A percentile compares a stretch with the other conserved stretches of the same genome.
Conservation (phyloP, 2,888 invertebrate genomes). For the Macropis europaea region DNA sequence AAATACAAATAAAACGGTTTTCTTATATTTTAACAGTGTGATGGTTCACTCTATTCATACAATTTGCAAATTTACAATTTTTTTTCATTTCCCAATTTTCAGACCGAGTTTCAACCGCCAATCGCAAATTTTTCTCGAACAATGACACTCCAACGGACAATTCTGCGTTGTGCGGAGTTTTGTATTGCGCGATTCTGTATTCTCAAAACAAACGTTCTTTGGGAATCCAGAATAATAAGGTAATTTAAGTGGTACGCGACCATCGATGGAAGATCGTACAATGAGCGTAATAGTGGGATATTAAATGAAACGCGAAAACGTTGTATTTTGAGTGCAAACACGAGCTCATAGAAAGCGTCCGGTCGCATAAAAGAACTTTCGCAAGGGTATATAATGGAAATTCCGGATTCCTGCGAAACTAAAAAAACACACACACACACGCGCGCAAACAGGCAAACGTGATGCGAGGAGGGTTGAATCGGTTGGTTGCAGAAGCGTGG, state of each 20-base stretch:
- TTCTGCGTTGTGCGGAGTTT: too few species aligned
- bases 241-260: neutral
- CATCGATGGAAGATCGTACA: neutral
- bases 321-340: neutral
- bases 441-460: neutral
- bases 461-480: too few species aligned
- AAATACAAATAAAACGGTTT: too few species aligned
- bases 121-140: too few species aligned
- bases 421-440: slow-evolving; percentile 1
- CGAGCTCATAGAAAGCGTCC: neutral
- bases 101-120: too few species aligned
- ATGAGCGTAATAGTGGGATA: slow-evolving; percentile 19
- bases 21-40: too few species aligned
- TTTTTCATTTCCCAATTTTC: too few species aligned
- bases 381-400: slow-evolving; percentile 13
- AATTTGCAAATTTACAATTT: too few species aligned
- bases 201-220: neutral
- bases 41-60: too few species aligned
- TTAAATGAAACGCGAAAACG: slow-evolving; percentile 20
- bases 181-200: too few species aligned
- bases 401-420: slow-evolving; percentile 10
- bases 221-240: slow-evolving; percentile 14
- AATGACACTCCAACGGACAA: too few species aligned
- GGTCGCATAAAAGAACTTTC: neutral
- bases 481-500: neutral